Evolutionary conservation across 2,888 invertebrate genomes (phyloP).

Genomic region (Orthonevra nobilis): DNA sequence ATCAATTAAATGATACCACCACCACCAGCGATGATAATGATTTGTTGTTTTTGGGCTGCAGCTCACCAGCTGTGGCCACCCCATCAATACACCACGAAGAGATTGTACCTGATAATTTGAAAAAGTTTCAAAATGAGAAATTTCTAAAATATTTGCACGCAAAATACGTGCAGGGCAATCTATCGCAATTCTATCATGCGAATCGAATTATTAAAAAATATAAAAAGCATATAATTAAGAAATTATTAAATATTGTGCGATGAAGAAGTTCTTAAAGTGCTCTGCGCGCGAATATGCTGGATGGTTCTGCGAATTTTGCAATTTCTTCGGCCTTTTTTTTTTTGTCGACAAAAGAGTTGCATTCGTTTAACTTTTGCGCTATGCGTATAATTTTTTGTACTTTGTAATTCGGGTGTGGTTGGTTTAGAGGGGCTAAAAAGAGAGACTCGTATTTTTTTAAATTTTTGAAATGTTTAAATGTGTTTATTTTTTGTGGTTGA

Average conservation of each 20-base stretch:
- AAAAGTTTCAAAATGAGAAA: conserved; percentile 74
- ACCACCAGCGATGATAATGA: conserved; percentile 18
- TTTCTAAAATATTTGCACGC: conserved; percentile 78
- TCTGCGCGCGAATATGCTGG: too few relatives aligned
- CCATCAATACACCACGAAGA: conserved; percentile 78
- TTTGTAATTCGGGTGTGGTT: too few relatives aligned
- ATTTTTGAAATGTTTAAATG: too few relatives aligned
- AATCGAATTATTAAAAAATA: conserved; percentile 78
- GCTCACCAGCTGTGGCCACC: conserved; percentile 47
- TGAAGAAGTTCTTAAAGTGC: too few relatives aligned
- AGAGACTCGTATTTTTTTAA: too few relatives aligned
- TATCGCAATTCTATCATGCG: conserved; percentile 77
- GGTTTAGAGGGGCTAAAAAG: too few relatives aligned
- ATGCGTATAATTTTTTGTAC: too few relatives aligned
- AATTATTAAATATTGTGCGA: conserved; percentile 66
- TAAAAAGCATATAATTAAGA: conserved; percentile 72
- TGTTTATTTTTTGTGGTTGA: too few relatives aligned
- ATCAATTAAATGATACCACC: not conserved
- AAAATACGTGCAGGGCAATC: conserved; percentile 78
- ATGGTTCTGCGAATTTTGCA: too few relatives aligned
- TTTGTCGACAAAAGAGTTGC: too few relatives aligned
- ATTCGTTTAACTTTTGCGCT: too few relatives aligned
- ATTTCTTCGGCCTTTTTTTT: too few relatives aligned
- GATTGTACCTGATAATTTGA: conserved; percentile 77
- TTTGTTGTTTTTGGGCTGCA: conserved; percentile 41